These are phyloP conservation scores for Drosophila arawakana DNA, from an alignment of 1,140 invertebrate species.

Conservation along the genomic window DNA sequence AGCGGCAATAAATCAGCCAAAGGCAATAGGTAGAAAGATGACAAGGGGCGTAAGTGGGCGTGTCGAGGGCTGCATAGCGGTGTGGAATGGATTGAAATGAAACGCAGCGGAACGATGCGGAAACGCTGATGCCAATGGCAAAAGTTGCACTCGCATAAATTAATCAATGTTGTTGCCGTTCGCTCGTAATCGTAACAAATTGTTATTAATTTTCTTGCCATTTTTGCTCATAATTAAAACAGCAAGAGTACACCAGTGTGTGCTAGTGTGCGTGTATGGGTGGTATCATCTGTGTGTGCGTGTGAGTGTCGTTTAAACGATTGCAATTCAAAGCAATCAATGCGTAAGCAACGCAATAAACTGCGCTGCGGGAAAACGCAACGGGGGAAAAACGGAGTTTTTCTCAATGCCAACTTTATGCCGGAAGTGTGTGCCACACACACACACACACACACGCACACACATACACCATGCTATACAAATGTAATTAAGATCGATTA, in stretches of 20 bases:
- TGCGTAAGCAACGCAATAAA: slow-evolving; percentile 45
- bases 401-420: slow-evolving; percentile 5
- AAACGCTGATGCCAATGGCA: slow-evolving; percentile 23
- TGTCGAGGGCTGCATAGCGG: not conserved
- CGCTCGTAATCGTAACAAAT: slow-evolving; percentile 52
- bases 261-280: slow-evolving; percentile 3
- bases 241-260: slow-evolving; percentile 4
- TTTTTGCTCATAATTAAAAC: slow-evolving; percentile 63
- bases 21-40: slow-evolving; percentile 1
- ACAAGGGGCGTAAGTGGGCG: not conserved
- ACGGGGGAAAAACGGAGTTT: slow-evolving; percentile 9
- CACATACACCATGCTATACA: slow-evolving; percentile 6
- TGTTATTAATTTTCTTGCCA: slow-evolving; percentile 67
- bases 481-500: slow-evolving; percentile 77
- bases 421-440: slow-evolving; percentile 17
- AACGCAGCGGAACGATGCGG: slow-evolving; percentile 13
- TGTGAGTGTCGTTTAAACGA: slow-evolving; percentile 53
- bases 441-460: slow-evolving; percentile 30
- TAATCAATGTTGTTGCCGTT: slow-evolving; percentile 39
- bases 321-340: slow-evolving; percentile 70
- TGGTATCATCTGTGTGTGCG: slow-evolving; percentile 1
- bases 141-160: slow-evolving; percentile 56
- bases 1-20: slow-evolving; percentile 26
- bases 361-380: slow-evolving; percentile 17
- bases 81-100: slow-evolving; percentile 1